Evolutionary conservation across 2,113 vertebrate species (phyloP), one percentile per base, ranked within the genome.

Genomic region (Psammodynastes pulverulentus): DNA sequence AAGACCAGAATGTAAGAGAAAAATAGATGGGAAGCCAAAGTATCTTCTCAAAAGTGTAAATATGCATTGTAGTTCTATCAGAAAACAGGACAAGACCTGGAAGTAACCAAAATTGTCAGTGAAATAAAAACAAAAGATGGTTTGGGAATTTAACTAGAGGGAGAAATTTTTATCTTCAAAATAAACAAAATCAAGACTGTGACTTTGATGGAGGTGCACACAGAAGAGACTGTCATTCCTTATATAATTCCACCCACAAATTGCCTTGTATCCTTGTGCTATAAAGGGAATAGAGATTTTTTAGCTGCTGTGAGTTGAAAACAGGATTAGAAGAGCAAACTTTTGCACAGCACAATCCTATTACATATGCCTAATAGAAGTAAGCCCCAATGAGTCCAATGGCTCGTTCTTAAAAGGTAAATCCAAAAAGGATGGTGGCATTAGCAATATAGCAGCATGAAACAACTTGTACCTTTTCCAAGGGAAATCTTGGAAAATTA

Each of bases 121-220:
- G 26, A 87, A 79, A 67, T 45, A 23, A 90, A 86, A 93, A 46
- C 17, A 72, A 84, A 39, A 52, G 26, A 21, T 2, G 24, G 24
- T 26, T 4, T 67, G 45, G 88, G 26, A 34, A 46, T 62, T 89
- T 67, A 29, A 48, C 29, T 46, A 3, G 39, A 84, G 21, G 62
- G 46, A 5, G 21, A 10, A 23, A 8, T 26, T 24, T 26, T 24
- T 24, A 56, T 24, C 53, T 88, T 12, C 72, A 24, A 79, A 84
- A 52, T 53, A 89, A 89, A 89, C 9, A 89, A 79, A 90, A 79
- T 34, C 1, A 89, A 90, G 67, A 90, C n/a, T 52, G 4, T 89
- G 89, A 92, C 26, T 94, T 87, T 91, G 91, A 39, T 79, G 4
- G n/a, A 56, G 43, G 43, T 1, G 5, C 48, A 92, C 34, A 92